phyloP scores from a whole-genome alignment of 1,140 invertebrate species.

The Potamilus streckersoni region DNA sequence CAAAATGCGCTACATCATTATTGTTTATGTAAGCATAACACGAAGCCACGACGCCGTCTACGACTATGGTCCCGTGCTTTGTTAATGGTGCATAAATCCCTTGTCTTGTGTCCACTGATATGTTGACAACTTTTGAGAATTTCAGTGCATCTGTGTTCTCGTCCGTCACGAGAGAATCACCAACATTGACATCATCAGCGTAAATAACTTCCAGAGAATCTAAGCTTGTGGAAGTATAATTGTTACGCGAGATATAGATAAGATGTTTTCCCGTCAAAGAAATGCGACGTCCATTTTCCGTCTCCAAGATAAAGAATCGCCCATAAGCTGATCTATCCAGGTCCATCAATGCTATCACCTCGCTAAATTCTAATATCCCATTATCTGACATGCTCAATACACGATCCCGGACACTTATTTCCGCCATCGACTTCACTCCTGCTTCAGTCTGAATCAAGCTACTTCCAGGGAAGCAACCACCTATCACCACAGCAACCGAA shows the following conservation, averaged over 20 bases:
- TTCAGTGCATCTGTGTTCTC: slow-evolving; percentile 16
- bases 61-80: slow-evolving; percentile 86
- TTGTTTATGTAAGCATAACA: slow-evolving; percentile 95
- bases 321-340: slow-evolving; percentile 76
- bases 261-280: slow-evolving; percentile 89
- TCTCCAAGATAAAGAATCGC: slow-evolving; percentile 80
- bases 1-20: slow-evolving; percentile 85
- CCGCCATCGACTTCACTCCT: slow-evolving; percentile 68
- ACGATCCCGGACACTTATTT: slow-evolving; percentile 81
- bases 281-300: slow-evolving; percentile 77
- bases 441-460: slow-evolving; percentile 73
- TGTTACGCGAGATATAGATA: slow-evolving; percentile 67
- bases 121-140: slow-evolving; percentile 75
- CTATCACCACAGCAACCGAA: slow-evolving; percentile 80
- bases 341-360: slow-evolving; percentile 90
- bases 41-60: slow-evolving; percentile 90
- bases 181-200: slow-evolving; percentile 66
- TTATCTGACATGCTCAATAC: slow-evolving; percentile 79
- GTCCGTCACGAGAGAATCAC: slow-evolving; percentile 53
- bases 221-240: slow-evolving; percentile 11
- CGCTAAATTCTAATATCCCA: slow-evolving; percentile 81
- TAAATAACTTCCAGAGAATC: slow-evolving; percentile 39
- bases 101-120: slow-evolving; percentile 72
- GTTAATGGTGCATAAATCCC: slow-evolving; percentile 95
- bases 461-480: slow-evolving; percentile 82